Evolutionary conservation across 1,140 invertebrate genomes (phyloP).

Genomic region (Asbolus verrucosus): DNA sequence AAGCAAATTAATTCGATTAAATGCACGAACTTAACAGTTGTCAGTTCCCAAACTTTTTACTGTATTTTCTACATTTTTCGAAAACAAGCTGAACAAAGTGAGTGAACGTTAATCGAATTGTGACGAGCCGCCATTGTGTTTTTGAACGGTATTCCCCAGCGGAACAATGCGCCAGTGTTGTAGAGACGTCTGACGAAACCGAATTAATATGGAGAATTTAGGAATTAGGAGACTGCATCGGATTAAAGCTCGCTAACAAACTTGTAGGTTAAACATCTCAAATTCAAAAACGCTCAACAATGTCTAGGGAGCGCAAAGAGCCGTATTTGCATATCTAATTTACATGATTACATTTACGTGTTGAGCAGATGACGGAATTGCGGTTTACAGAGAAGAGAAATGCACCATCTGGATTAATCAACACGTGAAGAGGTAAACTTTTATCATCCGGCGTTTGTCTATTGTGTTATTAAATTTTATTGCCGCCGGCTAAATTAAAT

Average conservation of each 20-base stretch:
- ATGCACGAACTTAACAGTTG: too few species aligned
- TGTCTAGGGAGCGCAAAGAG: slow-evolving; percentile 47
- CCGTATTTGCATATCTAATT: slow-evolving; percentile 61
- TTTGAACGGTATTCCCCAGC: too few species aligned
- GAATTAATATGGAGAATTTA: slow-evolving; percentile 28
- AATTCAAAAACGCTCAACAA: slow-evolving; percentile 42
- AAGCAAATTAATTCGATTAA: too few species aligned
- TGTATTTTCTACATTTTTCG: too few species aligned
- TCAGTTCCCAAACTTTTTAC: too few species aligned
- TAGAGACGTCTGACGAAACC: background rate
- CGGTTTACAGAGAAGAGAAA: slow-evolving; percentile 50
- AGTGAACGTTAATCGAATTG: too few species aligned
- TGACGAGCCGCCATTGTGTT: too few species aligned
- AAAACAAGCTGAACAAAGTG: too few species aligned
- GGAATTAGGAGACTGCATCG: slow-evolving; percentile 28
- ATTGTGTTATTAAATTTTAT: slow-evolving; percentile 48
- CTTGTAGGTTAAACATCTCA: slow-evolving; percentile 48
- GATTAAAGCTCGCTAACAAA: slow-evolving; percentile 52
- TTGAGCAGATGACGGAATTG: slow-evolving; percentile 57
- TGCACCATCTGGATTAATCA: slow-evolving; percentile 58
- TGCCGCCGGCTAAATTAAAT: slow-evolving; percentile 19
- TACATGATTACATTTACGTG: slow-evolving; percentile 61
- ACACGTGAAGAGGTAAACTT: slow-evolving; percentile 52
- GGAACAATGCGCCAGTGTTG: too few species aligned
- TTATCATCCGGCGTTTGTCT: slow-evolving; percentile 39